Conservation (phyloP, 2,888 invertebrate genomes). For the Stenodera caucasica region DNA sequence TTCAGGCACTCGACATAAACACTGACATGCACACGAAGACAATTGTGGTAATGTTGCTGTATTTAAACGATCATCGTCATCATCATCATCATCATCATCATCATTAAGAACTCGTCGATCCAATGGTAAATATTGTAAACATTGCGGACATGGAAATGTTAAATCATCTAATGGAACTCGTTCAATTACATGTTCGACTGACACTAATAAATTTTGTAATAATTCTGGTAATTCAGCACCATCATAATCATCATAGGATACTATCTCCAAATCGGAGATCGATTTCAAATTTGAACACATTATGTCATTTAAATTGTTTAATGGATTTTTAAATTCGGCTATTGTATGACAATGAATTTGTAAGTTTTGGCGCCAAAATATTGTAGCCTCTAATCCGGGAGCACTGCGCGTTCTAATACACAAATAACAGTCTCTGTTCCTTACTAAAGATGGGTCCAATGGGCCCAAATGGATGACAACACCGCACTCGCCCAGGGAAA, state of each 20-base stretch:
- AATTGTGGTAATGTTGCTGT: conserved; percentile 3
- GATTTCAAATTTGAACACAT: conserved; percentile 51
- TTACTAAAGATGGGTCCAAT: conserved; percentile 63
- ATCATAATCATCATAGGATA: conserved; percentile 47
- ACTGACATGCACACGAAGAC: conserved; percentile 51
- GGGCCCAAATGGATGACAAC: conserved; percentile 67
- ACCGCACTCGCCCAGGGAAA: conserved; percentile 64
- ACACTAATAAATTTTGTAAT: conserved; percentile 67
- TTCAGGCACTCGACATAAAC: conserved; percentile 48
- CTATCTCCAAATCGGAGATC: conserved; percentile 49
- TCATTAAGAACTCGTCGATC: conserved; percentile 48
- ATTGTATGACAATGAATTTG: conserved; percentile 48
- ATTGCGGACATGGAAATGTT: conserved; percentile 63
- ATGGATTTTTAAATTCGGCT: conserved; percentile 47
- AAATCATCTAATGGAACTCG: conserved; percentile 66
- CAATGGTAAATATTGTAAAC: conserved; percentile 54
- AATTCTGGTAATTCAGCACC: conserved; percentile 64
- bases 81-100: neutral
- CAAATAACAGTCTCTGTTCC: conserved; percentile 64
- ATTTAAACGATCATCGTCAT: conserved; percentile 21
- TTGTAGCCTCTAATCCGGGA: conserved; percentile 47
- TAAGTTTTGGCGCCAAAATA: conserved; percentile 49
- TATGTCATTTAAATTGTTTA: conserved; percentile 46
- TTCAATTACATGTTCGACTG: conserved; percentile 70
- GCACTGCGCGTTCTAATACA: conserved; percentile 57